Evolutionary conservation across 2,888 invertebrate genomes (phyloP), one percentile per base, ranked within the genome.

Genomic region (Mechanitis messenoides): DNA sequence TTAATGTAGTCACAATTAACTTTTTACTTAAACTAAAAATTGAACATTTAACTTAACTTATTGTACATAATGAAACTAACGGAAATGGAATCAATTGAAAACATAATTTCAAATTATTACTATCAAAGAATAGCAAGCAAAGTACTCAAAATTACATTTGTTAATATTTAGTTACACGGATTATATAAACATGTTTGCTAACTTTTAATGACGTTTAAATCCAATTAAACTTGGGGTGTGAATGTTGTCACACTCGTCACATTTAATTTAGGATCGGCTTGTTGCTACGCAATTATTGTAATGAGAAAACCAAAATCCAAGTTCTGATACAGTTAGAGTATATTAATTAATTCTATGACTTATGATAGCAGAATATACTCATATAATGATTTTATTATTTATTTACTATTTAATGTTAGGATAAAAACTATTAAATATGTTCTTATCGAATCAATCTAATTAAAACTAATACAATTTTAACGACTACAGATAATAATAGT

Each of bases 191-290:
- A 50, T n/a, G 45, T 35, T 53, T 60, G 42, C 54, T 59, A 54
- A 63, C 55, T 58, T 63, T 58, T 63, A 60, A 63, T 58, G 45
- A 45, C 45, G 47, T 58, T 57, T 58, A 60, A 63, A 60, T 60
- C 60, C 54, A 60, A 63, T 60, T 58, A 60, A 63, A 63, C 57
- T 55, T 58, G 55, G 53, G 59, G 38, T 55, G 45, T 55, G 60
- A 63, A 55, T 50, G 57, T 50, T 60, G 57, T 63, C 60, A 54
- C 57, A 50, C 57, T 31, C 55, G 38, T 38, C 45, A n/a, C 33
- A 54, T 50, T 45, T 61, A 46, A 47, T 58, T 56, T 53, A 45
- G 56, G 33, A 54, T 53, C 45, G 33, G 45, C 20, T 53, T 47
- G 57, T 60, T 60, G 28, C 56, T 57, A 54, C 55, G 54, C 57